phyloP scores from a whole-genome alignment of 2,113 vertebrate genomes.

The Mesoclemmys tuberculata region DNA sequence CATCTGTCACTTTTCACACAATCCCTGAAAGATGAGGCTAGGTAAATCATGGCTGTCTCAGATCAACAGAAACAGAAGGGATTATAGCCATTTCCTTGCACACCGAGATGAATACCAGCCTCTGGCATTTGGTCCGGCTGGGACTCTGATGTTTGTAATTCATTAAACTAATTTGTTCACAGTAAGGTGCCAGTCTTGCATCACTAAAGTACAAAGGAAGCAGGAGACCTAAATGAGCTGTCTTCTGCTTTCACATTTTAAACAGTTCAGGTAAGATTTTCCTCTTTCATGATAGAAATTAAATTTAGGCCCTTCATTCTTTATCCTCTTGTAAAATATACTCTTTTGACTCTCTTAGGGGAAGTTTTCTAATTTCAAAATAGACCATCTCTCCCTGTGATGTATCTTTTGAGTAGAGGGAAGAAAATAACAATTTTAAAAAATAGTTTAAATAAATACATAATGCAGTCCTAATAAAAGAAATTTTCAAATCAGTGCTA shows the following conservation, averaged over 20 bases:
- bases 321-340: background rate
- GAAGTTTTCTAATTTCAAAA: background rate
- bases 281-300: background rate
- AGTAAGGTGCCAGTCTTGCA: conserved; percentile 1
- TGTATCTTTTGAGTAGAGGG: background rate
- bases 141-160: conserved; percentile 27
- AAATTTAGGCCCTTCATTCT: background rate
- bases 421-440: background rate
- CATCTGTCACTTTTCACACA: background rate
- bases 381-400: background rate
- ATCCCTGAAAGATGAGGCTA: background rate
- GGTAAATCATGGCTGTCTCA: background rate
- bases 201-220: background rate
- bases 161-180: conserved; percentile 51
- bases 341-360: background rate
- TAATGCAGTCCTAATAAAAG: background rate
- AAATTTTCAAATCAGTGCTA: background rate
- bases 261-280: background rate
- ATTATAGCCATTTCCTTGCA: conserved; percentile 34
- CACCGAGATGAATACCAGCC: conserved; percentile 5
- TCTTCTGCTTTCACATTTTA: background rate
- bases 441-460: background rate
- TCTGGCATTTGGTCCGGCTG: conserved; percentile 15
- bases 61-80: conserved; percentile 4
- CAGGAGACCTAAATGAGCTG: background rate